Conservation (phyloP, 2,797 vertebrate genomes). For the Amblyraja radiata region DNA sequence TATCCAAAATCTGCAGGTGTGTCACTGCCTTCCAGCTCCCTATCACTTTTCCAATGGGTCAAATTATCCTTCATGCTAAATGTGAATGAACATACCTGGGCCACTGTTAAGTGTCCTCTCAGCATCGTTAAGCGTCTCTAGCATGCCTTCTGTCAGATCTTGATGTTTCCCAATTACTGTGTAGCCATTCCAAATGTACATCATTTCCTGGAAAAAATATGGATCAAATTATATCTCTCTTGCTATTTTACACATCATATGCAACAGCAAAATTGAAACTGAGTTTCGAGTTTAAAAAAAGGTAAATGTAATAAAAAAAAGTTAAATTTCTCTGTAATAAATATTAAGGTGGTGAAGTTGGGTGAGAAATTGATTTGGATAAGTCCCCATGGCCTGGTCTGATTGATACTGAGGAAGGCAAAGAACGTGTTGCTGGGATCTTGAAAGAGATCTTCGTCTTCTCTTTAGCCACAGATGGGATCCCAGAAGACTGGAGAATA, state of each 20-base stretch:
- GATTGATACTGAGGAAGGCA: no score
- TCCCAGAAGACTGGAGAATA: background rate
- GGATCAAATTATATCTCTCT: background rate
- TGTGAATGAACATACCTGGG: conserved; percentile 63
- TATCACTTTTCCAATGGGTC: background rate
- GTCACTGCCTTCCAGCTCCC: background rate
- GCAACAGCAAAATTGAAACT: no score
- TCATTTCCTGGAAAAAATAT: conserved; percentile 76
- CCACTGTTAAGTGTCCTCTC: conserved; percentile 68
- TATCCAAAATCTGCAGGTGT: background rate
- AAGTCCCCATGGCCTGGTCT: no score
- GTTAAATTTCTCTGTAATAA: background rate
- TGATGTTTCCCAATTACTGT: conserved; percentile 90
- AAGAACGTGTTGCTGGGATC: no score
- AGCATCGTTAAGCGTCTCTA: conserved; percentile 77
- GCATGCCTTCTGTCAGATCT: conserved; percentile 83
- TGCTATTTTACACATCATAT: no score
- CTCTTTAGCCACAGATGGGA: no score
- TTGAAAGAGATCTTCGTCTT: no score
- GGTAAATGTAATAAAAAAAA: background rate
- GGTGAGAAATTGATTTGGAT: no score
- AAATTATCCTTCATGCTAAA: no score
- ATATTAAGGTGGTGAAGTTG: background rate
- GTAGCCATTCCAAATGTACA: conserved; percentile 98
- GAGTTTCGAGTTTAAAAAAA: no score